Percentiles rank a stretch among this genome's conserved stretches.
phyloP scores from a whole-genome alignment of 2,888 invertebrate genomes.

The Sussaba pulchella region DNA sequence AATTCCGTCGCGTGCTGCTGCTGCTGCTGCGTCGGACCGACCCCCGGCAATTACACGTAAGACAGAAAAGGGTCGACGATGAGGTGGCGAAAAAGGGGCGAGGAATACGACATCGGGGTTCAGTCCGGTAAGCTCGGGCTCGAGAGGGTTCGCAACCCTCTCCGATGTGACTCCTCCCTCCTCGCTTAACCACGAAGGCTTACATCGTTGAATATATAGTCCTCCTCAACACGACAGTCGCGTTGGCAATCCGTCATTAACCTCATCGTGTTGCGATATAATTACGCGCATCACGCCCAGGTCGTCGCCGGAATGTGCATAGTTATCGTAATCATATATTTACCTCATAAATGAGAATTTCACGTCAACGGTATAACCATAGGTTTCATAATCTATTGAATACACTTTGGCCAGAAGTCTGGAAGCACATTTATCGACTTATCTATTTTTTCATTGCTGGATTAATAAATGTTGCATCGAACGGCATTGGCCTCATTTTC shows the following conservation, averaged over 20 bases:
- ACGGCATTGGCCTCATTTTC: not conserved
- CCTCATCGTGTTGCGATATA: no score
- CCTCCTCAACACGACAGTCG: not conserved
- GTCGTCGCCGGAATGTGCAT: no score
- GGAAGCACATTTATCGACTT: not conserved
- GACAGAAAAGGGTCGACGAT: constrained; percentile 51
- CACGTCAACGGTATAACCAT: no score
- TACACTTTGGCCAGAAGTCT: not conserved
- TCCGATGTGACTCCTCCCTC: not conserved
- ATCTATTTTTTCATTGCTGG: not conserved
- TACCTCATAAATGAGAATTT: no score
- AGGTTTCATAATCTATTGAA: not conserved
- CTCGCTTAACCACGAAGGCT: not conserved
- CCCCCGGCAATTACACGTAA: constrained; percentile 71
- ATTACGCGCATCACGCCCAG: no score
- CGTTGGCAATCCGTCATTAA: not conserved
- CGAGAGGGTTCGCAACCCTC: not conserved
- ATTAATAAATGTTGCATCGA: not conserved
- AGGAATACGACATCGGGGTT: constrained; percentile 12
- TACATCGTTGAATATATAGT: not conserved
- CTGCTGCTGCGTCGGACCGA: constrained; percentile 56
- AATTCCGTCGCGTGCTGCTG: constrained; percentile 60
- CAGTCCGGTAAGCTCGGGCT: constrained; percentile 23
- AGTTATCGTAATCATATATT: no score
- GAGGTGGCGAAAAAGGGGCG: constrained; percentile 21